Percentiles rank a stretch among this genome's conserved stretches.
These are phyloP conservation scores for Stenurella melanura DNA, from an alignment of 2,888 invertebrate genomes.

Conservation along the genomic window DNA sequence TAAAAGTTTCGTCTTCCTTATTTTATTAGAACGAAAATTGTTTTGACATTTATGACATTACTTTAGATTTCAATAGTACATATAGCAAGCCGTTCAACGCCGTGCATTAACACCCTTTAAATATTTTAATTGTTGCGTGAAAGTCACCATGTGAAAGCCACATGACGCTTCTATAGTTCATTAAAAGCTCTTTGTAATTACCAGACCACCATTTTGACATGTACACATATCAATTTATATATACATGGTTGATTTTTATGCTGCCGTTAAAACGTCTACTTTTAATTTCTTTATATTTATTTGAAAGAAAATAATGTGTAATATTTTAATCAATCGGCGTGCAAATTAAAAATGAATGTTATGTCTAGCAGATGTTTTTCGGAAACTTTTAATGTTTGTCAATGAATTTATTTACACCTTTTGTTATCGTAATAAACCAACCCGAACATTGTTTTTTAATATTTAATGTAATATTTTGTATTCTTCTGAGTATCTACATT, in stretches of 20 bases:
- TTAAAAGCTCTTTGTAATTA: slow-evolving; percentile 17
- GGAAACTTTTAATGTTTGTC: no score
- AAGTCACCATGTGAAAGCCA: slow-evolving; percentile 23
- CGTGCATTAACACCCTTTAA: slow-evolving; percentile 13
- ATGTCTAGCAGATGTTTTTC: no score
- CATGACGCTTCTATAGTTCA: slow-evolving; percentile 2
- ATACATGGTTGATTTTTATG: slow-evolving; percentile 4
- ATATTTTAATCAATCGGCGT: neutral
- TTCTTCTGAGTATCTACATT: neutral
- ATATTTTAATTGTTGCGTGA: slow-evolving; percentile 14
- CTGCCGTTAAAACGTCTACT: neutral
- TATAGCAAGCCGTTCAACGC: neutral
- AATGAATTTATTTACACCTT: no score
- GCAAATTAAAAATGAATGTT: no score
- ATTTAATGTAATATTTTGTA: neutral
- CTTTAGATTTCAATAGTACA: neutral
- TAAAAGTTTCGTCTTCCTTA: no score
- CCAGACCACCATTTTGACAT: neutral
- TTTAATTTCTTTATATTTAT: neutral
- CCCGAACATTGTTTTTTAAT: neutral
- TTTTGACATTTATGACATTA: no score
- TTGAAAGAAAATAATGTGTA: neutral
- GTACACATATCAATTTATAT: slow-evolving; percentile 17
- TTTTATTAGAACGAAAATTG: no score
- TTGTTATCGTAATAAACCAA: neutral